phyloP scores from a whole-genome alignment of 1,140 invertebrate species.

The Oedothorax gibbosus region DNA sequence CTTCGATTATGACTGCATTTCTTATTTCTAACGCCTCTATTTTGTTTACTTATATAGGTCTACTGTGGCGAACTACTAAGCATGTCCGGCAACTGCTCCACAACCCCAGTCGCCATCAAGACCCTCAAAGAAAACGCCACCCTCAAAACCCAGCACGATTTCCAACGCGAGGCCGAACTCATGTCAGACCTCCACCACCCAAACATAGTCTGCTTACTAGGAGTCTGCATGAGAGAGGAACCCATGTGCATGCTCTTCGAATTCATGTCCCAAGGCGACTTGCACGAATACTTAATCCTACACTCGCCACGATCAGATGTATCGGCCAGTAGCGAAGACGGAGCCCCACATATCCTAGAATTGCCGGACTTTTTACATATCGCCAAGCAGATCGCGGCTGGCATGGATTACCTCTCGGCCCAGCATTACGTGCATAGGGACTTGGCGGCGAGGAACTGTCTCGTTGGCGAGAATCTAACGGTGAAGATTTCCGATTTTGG shows the following conservation, averaged over 20 bases:
- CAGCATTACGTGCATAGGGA: slow-evolving; percentile 98
- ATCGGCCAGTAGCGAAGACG: slow-evolving; percentile 67
- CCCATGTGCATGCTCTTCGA: slow-evolving; percentile 97
- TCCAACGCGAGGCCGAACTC: slow-evolving; percentile 87
- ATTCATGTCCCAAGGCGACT: slow-evolving; percentile 92
- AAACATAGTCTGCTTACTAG: slow-evolving; percentile 94
- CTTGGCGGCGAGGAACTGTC: slow-evolving; percentile 93
- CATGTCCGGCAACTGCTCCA: slow-evolving; percentile 45
- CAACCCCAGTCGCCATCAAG: slow-evolving; percentile 87
- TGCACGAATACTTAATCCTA: slow-evolving; percentile 92
- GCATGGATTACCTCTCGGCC: slow-evolving; percentile 94
- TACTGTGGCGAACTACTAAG: slow-evolving; percentile 82
- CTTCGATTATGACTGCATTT: too few relatives aligned
- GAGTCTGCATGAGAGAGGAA: slow-evolving; percentile 89
- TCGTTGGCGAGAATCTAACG: slow-evolving; percentile 91
- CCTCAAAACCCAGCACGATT: slow-evolving; percentile 91
- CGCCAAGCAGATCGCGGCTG: slow-evolving; percentile 90
- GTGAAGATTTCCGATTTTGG: slow-evolving; percentile 99
- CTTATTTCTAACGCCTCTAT: background rate
- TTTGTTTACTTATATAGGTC: slow-evolving; percentile 65
- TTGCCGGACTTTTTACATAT: slow-evolving; percentile 87
- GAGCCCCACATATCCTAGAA: slow-evolving; percentile 71
- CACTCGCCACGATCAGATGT: slow-evolving; percentile 85
- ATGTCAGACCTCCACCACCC: slow-evolving; percentile 95
- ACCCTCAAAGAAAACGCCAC: slow-evolving; percentile 94